phyloP scores from a whole-genome alignment of 2,888 invertebrate genomes.

The Tromatobia lineatoria region DNA sequence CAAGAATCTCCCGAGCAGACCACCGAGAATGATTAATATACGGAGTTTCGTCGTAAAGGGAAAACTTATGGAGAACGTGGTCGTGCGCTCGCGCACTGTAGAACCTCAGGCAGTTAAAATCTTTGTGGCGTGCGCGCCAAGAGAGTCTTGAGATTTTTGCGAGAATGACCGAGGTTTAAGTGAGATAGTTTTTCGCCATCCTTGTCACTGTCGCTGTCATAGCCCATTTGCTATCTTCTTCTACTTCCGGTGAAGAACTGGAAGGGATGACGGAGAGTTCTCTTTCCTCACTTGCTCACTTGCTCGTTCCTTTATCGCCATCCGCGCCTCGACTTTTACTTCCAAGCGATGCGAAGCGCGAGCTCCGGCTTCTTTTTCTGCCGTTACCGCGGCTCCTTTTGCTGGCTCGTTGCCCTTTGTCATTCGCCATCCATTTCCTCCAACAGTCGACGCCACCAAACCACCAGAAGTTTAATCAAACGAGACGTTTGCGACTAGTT shows the following conservation, averaged over 20 bases:
- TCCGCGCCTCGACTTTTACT: conserved; percentile 61
- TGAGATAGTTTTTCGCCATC: conserved; percentile 58
- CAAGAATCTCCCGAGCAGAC: conserved; percentile 65
- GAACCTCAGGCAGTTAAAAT: conserved; percentile 62
- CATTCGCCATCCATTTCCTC: conserved; percentile 45
- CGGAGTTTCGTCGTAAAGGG: conserved; percentile 67
- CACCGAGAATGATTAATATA: conserved; percentile 66
- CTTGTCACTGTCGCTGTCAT: conserved; percentile 36
- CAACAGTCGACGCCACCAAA: conserved; percentile 25
- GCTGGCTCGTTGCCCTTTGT: conserved; percentile 56
- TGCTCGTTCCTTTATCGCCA: conserved; percentile 62
- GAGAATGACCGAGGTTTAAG: conserved; percentile 67
- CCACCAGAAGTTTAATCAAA: conserved; percentile 70
- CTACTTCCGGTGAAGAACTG: conserved; percentile 6
- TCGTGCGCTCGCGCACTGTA: conserved; percentile 45
- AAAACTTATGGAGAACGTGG: conserved; percentile 68
- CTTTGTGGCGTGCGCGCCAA: conserved; percentile 53
- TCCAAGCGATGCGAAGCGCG: conserved; percentile 52
- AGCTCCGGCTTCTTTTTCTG: conserved; percentile 54
- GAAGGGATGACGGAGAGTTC: conserved; percentile 54
- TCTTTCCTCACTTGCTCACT: conserved; percentile 48
- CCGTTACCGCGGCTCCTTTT: conserved; percentile 41
- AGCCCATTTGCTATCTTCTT: neutral
- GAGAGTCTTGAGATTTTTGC: conserved; percentile 64
- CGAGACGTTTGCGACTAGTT: conserved; percentile 61